Percentiles rank a stretch among this genome's conserved stretches.
phyloP scores from a whole-genome alignment of 1,140 invertebrate species.

The Drosophila teissieri region DNA sequence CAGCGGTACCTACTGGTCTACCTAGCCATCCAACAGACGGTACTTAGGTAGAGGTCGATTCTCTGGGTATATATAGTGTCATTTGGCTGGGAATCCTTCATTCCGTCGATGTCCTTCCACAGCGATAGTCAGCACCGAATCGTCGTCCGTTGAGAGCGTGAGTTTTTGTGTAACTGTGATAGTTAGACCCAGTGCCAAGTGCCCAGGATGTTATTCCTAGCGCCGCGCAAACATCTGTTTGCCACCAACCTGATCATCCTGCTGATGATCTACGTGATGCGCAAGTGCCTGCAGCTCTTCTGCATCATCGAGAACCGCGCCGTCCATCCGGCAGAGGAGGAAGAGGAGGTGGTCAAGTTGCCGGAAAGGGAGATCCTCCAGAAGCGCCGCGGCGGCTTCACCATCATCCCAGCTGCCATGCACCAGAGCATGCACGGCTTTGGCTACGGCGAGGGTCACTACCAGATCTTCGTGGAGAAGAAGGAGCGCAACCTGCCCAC shows the following conservation, averaged over 20 bases:
- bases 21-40: slow-evolving; percentile 33
- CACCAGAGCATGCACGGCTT: slow-evolving; percentile 77
- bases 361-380: slow-evolving; percentile 17
- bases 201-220: slow-evolving; percentile 68
- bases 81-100: slow-evolving; percentile 34
- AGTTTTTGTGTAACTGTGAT: slow-evolving; percentile 61
- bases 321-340: slow-evolving; percentile 25
- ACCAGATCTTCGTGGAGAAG: slow-evolving; percentile 80
- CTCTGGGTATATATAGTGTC: slow-evolving; percentile 34
- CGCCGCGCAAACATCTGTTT: slow-evolving; percentile 76
- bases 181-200: slow-evolving; percentile 53
- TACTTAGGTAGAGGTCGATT: background rate
- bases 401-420: slow-evolving; percentile 68
- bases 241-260: slow-evolving; percentile 73
- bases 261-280: slow-evolving; percentile 72
- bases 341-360: slow-evolving; percentile 22
- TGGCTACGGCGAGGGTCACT: slow-evolving; percentile 78
- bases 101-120: slow-evolving; percentile 54
- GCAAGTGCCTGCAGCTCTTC: slow-evolving; percentile 73
- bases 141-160: slow-evolving; percentile 14
- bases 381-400: slow-evolving; percentile 54
- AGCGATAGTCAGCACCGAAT: slow-evolving; percentile 32
- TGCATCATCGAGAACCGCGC: slow-evolving; percentile 75
- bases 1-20: slow-evolving; percentile 22
- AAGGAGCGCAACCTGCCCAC: slow-evolving; percentile 77